Base-by-base conservation (phyloP, 2,797 vertebrate genomes). In the Margarornis squamiger region DNA sequence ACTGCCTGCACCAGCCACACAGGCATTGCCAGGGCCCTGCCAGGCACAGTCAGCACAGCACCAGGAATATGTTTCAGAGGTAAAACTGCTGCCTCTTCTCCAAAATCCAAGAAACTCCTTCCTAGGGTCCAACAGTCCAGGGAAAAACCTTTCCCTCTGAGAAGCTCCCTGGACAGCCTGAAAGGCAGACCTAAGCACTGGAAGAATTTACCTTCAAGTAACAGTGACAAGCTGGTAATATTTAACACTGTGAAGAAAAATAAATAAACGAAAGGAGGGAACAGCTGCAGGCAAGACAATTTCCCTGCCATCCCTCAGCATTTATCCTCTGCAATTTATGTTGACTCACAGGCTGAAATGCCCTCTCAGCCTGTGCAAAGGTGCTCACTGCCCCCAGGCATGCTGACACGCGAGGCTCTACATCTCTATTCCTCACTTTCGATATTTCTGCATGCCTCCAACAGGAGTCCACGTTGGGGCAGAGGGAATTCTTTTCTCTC, bases 191-290 rank as follows among this genome's bases (percentile, higher is more conserved):
- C 57, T 86, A 65, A 68, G 68, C 41, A 71, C n/a, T 29, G 19
- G 68, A 76, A 75, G 49, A 48, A 36, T 63, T 85, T 57, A 87
- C 38, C 34, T 63, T 49, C 85, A 72, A 74, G 70, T 70, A 83
- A 86, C 49, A 67, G 61, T 68, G 83, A 75, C 79, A 90, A 92
- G 58, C 63, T 65, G 72, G 38, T 86, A 94, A 96, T 92, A 93
- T 89, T 95, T 93, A 96, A 89, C 79, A 72, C 32, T 3, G 10
- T 14, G 51, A 92, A 90, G 63, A 90, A 79, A 94, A 91, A 90
- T 71, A 95, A 95, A 95, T 73, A 91, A 86, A 87, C 26, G 75
- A 85, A 95, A 91, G 74, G 48, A 86, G 52, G 58, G 82, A 96
- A 90, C 45, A 86, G 83, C 90, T 90, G 59, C 55, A 91, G 92